Base-by-base conservation (phyloP, 1,140 invertebrate genomes). In the Marisa cornuarietis region DNA sequence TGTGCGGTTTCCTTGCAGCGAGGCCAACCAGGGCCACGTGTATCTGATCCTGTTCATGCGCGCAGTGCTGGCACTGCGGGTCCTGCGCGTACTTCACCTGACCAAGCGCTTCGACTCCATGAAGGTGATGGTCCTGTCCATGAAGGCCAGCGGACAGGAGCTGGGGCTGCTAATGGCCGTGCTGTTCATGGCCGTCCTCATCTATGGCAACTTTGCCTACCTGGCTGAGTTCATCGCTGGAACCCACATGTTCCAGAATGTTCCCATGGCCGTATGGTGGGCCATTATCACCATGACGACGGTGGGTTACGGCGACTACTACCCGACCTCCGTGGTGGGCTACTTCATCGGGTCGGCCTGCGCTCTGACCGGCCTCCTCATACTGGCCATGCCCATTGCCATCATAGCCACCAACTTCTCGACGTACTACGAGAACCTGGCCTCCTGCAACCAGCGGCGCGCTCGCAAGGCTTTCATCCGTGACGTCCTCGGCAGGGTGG, bases 311-410 rank as follows among this genome's bases (percentile, higher is more conserved):
- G 91, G 91, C 26, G 91, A 92, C 80, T 82, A 79, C 76, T 85
- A 87, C 76, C 89, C 89, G 11, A 84, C 77, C n/a, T 83, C 86
- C 10, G 51, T 72, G 0, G 62, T 71, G 0, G 89, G 89, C 24
- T 88, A 88, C 71, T 42, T 88, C 13, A 78, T 89, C 62, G 89
- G 87, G 1, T 80, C 82, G 0, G 20, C 85, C n/a, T 85, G 98
- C 95, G 98, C 97, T 94, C 97, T 99, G 93, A 98, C 96, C 94
- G 98, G 98, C 93, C 96, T 99, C 92, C 94, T 99, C 94, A 96
- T 99, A 94, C 96, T 99, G 94, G 98, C 98, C 93, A 97, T 99
- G 94, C 97, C 97, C 93, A 98, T 99, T 95, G 87, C 88, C 10
- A 85, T 90, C 16, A 87, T 90, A 73, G 88, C 86, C 68, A 85